Evolutionary conservation across 2,888 invertebrate species (phyloP).

Genomic region (Drosophila anomalata): DNA sequence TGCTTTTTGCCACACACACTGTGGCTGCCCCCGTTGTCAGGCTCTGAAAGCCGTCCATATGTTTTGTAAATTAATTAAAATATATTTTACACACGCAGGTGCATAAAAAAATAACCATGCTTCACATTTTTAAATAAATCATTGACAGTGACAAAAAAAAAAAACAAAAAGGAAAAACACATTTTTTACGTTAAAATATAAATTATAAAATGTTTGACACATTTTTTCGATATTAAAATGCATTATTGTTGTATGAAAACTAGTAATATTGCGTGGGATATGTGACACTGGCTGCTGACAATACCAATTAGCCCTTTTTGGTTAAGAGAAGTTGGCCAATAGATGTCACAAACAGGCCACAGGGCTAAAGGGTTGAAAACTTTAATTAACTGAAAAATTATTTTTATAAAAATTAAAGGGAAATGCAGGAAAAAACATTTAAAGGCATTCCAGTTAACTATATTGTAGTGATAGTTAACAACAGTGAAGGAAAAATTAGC

Average conservation of each 20-base stretch:
- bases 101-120: constrained; percentile 47
- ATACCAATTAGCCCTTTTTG: constrained; percentile 36
- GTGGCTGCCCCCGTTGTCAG: constrained; percentile 38
- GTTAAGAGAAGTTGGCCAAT: constrained; percentile 23
- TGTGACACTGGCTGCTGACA: constrained; percentile 36
- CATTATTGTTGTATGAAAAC: constrained; percentile 23
- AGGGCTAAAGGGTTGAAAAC: constrained; percentile 11
- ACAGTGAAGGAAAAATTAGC: no score
- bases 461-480: neutral
- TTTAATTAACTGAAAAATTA: constrained; percentile 28
- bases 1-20: constrained; percentile 15
- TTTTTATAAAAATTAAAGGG: constrained; percentile 10
- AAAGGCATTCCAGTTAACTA: neutral
- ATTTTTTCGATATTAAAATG: constrained; percentile 22
- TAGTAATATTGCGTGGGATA: constrained; percentile 37
- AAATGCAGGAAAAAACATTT: constrained; percentile 12
- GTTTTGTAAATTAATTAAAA: constrained; percentile 71
- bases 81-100: constrained; percentile 57
- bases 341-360: constrained; percentile 25
- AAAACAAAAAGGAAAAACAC: neutral
- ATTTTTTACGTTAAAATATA: constrained; percentile 36
- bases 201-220: constrained; percentile 59
- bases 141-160: constrained; percentile 44
- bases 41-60: constrained; percentile 46
- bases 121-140: constrained; percentile 54